Base-by-base conservation (phyloP, 2,113 vertebrate species). In the Chloroceryle aenea region DNA sequence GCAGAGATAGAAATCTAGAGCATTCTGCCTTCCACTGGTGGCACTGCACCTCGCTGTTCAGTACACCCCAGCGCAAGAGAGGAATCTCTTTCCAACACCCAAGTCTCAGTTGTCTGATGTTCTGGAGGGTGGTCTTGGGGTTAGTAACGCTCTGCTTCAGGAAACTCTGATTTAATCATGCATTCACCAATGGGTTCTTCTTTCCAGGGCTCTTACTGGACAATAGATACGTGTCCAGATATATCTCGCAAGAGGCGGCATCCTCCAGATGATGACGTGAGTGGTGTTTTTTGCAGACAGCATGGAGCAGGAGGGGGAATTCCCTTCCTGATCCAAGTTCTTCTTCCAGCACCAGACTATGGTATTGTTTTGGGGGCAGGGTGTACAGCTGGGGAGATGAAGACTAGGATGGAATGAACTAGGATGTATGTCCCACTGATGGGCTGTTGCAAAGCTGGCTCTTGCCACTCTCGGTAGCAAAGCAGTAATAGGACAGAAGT, bases 201-300 rank as follows among this genome's bases (percentile, higher is more conserved):
- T 97, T 98, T 98, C 22, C 63, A 99, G 99, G 99, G 99, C 48
- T 99, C 99, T 38, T 99, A 99, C 9, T 99, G 99, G 99, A 99
- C 99, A 34, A 99, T 99, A 95, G 99, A 99, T 84, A 99, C 98
- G 27, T 98, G 99, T 38, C 97, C 98, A 47, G 98, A 98, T 91
- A 98, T 98, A 84, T 97, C 98, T 93, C 98, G 98, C 88, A 98
- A 98, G 68, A 99, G 99, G 95, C 98, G 99, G 77, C 98, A 99
- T 68, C 98, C 98, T 91, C 98, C 99, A n/a, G 98, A 98, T 95
- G 98, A 99, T 77, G 98, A 99, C 2, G 98, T 99, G 96, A 98
- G 97, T 96, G 40, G 79, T 69, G 38, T 23, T 94, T 30, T 90
- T 85, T 69, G 18, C 76, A 45, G 73, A 52, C 34, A 50, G 50